Evolutionary conservation across 2,797 vertebrate genomes (phyloP), one percentile per base, ranked within the genome.

Genomic region (Halcyon badia): DNA sequence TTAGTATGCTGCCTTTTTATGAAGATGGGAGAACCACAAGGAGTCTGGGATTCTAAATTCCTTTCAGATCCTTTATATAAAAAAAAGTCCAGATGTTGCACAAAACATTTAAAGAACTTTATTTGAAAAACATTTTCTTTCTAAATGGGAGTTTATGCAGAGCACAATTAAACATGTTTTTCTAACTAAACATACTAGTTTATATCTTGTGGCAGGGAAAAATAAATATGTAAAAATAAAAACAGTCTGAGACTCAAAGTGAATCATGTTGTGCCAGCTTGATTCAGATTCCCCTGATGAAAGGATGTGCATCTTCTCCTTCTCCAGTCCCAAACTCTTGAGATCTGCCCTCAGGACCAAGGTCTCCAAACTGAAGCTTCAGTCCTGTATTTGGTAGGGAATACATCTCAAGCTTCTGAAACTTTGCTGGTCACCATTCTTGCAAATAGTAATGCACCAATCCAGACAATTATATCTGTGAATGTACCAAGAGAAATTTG

Each of bases 141-240:
- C 94, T 94, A 96, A 97, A 96, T 95, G 75, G 70, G 70, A 95
- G 90, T 95, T 94, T 91, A 87, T 91, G 83, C 73, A 90, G 79
- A 94, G 61, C 89, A 96, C 93, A 94, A 91, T 97, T 97, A 97
- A 96, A 96, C 93, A 97, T 96, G 95, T 97, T 98, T 96, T 97
- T 97, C 82, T 94, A 96, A 97, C 97, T 97, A 97, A 96, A 95
- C 77, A 95, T 91, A 83, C 82, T 89, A 92, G 91, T 95, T 96
- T 95, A 65, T 94, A 94, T 96, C 92, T 95, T 97, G 97, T 97
- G 95, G 93, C 77, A 95, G 86, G 86, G 92, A 91, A 97, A 97
- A 95, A 96, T 94, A 96, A 97, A 96, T 96, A 94, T 17, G 52
- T 72, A 93, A 95, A 96, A 96, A 96, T 95, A 95, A 96, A 95